Conservation (phyloP, 2,888 invertebrate genomes). For the Ormyrus nitidulus region DNA sequence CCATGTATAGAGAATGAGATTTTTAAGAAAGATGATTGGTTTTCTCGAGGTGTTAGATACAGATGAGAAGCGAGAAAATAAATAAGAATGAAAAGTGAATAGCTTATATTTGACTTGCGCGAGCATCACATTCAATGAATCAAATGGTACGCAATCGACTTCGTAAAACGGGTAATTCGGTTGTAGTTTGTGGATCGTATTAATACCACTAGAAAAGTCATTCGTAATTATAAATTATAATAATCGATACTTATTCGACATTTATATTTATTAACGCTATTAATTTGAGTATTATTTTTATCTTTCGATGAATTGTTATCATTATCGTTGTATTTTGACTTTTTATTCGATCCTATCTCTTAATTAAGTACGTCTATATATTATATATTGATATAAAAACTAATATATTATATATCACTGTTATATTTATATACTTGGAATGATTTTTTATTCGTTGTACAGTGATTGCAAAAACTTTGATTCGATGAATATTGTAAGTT, state of each 20-base stretch:
- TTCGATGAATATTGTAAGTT: constrained; percentile 63
- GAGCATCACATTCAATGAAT: constrained; percentile 58
- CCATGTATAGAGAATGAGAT: constrained; percentile 52
- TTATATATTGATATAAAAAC: constrained; percentile 58
- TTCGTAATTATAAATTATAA: constrained; percentile 53
- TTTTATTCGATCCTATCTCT: constrained; percentile 54
- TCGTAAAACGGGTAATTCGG: constrained; percentile 32
- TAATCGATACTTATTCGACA: constrained; percentile 46
- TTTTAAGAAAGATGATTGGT: constrained; percentile 48
- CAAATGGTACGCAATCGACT: constrained; percentile 58
- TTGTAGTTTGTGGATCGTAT: constrained; percentile 41
- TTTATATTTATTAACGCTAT: constrained; percentile 54
- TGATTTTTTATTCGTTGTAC: constrained; percentile 61
- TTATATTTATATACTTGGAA: constrained; percentile 60
- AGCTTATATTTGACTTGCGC: constrained; percentile 51
- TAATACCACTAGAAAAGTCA: constrained; percentile 50
- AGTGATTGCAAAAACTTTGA: constrained; percentile 62
- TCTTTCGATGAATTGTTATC: constrained; percentile 56
- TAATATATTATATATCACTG: constrained; percentile 58
- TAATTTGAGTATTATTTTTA: constrained; percentile 56
- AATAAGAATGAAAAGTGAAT: constrained; percentile 35
- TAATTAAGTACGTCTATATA: constrained; percentile 62
- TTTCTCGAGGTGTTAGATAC: constrained; percentile 45
- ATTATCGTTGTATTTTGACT: constrained; percentile 61
- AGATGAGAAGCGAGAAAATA: constrained; percentile 28